Base-by-base conservation (phyloP, 1,140 invertebrate species). In the Dreissena polymorpha region DNA sequence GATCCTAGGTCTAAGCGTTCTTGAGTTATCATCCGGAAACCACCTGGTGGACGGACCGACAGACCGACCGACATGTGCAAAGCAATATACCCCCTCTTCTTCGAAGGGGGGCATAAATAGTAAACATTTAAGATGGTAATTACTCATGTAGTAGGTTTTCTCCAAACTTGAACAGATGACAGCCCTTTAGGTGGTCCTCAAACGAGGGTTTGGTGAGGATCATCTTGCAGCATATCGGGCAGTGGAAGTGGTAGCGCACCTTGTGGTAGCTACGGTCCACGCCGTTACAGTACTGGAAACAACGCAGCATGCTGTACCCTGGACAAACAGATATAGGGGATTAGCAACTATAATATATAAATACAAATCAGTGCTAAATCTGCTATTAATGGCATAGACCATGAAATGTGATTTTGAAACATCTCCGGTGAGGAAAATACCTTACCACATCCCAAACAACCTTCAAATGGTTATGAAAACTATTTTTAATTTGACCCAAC, bases 161-260 rank as follows among this genome's bases (percentile, higher is more conserved):
- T 10, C 78, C 78, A 81, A 81, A 81, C 69, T 81, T 81, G 25
- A 81, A 70, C 68, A 81, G 69, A 49, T 81, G 78, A 25, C 78
- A 81, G 39, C 65, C 65, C 7, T 21, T 71, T 51, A 81, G 50
- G 23, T 81, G 78, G n/a, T 81, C 78, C 68, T 81, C 65, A 51
- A 81, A 81, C 18, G 78, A 81, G 13, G 68, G 68, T 25, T 81
- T 81, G 13, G 78, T 81, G 3, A 71, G 55, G 55, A 81, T 81
- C 13, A 81, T 81, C 69, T 81, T 81, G 27, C 76, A 79, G 23
- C 84, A 85, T 16, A 77, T 85, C 0, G 84, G 84, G 27, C 84
- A 85, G 67, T 85, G 84, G 55, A 85, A 85, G 65, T 85, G 84
- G 49, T 74, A 85, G n/a, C 79, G 79, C 21, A 70, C 63, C 53